These are phyloP conservation scores for Hylyphantes graminicola DNA, from an alignment of 1,140 invertebrate species.

Conservation along the genomic window DNA sequence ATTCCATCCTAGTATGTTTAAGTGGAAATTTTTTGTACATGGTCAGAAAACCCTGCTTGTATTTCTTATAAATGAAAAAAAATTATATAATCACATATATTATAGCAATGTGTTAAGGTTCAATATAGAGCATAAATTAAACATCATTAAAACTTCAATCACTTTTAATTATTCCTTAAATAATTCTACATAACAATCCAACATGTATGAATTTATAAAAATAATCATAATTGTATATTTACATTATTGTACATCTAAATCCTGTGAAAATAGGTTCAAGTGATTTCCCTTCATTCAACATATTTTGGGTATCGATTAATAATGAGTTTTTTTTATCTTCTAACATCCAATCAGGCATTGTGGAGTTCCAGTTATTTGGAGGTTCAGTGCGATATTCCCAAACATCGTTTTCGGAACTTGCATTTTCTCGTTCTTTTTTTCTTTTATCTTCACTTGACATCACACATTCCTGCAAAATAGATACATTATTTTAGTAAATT, in stretches of 20 bases:
- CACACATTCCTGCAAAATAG: slow-evolving; percentile 73
- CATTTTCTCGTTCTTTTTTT: slow-evolving; percentile 73
- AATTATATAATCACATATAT: too few relatives aligned
- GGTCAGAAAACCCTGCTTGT: too few relatives aligned
- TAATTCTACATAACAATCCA: too few relatives aligned
- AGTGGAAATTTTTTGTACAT: too few relatives aligned
- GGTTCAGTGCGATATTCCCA: slow-evolving; percentile 82
- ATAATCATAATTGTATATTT: neutral
- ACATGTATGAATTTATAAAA: too few relatives aligned
- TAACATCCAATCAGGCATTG: slow-evolving; percentile 77
- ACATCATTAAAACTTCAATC: too few relatives aligned
- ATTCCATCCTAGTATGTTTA: too few relatives aligned
- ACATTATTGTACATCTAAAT: slow-evolving; percentile 34
- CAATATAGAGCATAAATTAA: too few relatives aligned
- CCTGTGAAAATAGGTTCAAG: slow-evolving; percentile 40
- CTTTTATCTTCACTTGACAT: slow-evolving; percentile 79
- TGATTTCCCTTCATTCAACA: slow-evolving; percentile 34
- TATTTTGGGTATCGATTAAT: slow-evolving; percentile 40
- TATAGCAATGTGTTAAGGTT: too few relatives aligned
- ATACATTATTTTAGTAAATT: slow-evolving; percentile 15
- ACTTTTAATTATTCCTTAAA: too few relatives aligned
- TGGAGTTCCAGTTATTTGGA: slow-evolving; percentile 81
- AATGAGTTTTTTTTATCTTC: slow-evolving; percentile 49
- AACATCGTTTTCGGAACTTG: slow-evolving; percentile 79
- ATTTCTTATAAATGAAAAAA: too few relatives aligned